phyloP scores from a whole-genome alignment of 2,797 vertebrate genomes.

The Naso thynnoides region DNA sequence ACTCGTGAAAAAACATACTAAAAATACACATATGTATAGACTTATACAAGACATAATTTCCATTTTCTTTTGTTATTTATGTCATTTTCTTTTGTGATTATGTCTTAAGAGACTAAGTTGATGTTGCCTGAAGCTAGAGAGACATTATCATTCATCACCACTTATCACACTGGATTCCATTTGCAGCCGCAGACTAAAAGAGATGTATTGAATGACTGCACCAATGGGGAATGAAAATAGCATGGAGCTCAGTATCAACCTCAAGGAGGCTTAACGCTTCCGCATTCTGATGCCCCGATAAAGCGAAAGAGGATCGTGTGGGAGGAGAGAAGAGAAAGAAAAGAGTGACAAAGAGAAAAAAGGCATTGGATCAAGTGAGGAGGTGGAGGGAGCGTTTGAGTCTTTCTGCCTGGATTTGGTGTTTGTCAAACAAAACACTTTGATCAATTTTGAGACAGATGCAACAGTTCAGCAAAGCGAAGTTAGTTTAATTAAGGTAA shows the following conservation, averaged over 20 bases:
- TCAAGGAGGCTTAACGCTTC: conserved; percentile 72
- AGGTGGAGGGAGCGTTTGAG: conserved; percentile 38
- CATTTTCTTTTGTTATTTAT: neutral
- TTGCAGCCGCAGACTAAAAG: conserved; percentile 56
- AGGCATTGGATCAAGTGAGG: conserved; percentile 47
- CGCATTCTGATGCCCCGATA: conserved; percentile 65
- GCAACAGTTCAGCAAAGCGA: neutral
- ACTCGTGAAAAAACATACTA: conserved; percentile 10
- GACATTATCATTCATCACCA: conserved; percentile 49
- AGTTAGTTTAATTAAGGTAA: neutral
- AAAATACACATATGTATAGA: conserved; percentile 1
- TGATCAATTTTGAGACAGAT: conserved; percentile 24
- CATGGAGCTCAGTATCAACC: conserved; percentile 68
- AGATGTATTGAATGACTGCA: conserved; percentile 63
- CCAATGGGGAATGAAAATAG: conserved; percentile 67
- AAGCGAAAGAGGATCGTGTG: conserved; percentile 55
- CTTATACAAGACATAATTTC: neutral
- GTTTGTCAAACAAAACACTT: conserved; percentile 42
- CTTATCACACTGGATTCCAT: conserved; percentile 61
- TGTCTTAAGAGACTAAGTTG: conserved; percentile 23
- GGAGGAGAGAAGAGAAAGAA: conserved; percentile 50
- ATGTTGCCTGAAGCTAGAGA: conserved; percentile 32
- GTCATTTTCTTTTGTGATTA: conserved; percentile 8
- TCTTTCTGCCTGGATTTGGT: conserved; percentile 29
- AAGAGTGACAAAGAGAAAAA: conserved; percentile 47